Percentiles rank a stretch among this genome's conserved stretches.
Conservation (phyloP, 2,113 vertebrate genomes). For the Pandion haliaetus region DNA sequence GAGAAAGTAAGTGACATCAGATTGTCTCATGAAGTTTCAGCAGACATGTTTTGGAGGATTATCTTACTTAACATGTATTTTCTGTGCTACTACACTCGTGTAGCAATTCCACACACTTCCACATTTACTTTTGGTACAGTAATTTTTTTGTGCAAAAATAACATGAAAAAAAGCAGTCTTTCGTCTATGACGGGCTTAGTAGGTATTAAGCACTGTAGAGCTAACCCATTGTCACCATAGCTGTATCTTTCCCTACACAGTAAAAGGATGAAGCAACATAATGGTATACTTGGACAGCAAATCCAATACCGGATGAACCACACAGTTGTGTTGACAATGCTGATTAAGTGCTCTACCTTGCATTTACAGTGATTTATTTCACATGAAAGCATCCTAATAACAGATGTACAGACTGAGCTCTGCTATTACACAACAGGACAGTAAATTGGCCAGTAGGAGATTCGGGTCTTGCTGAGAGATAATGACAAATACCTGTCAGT, state of each 20-base stretch:
- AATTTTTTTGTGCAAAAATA: not conserved
- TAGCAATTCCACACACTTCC: not conserved
- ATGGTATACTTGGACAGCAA: not conserved
- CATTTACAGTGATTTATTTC: constrained; percentile 11
- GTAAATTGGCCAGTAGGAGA: constrained; percentile 11
- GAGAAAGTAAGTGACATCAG: not conserved
- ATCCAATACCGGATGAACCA: not conserved
- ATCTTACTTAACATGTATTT: not conserved
- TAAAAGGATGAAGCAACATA: constrained; percentile 9
- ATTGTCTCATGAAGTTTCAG: not conserved
- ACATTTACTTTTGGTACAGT: accelerated
- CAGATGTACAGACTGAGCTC: not conserved
- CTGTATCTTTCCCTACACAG: not conserved
- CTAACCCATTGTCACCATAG: not conserved
- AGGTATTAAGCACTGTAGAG: not conserved
- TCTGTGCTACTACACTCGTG: not conserved
- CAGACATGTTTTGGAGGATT: not conserved
- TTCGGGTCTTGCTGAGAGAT: not conserved
- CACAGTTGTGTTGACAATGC: not conserved
- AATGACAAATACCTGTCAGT: not conserved
- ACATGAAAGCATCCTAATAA: constrained; percentile 37
- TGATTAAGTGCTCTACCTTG: constrained; percentile 19
- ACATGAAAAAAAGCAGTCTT: not conserved
- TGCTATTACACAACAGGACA: constrained; percentile 18
- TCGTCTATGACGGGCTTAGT: accelerated